These are phyloP conservation scores for Phyllostomus discolor DNA, from an alignment of 2,113 vertebrate genomes.

Conservation along the genomic window DNA sequence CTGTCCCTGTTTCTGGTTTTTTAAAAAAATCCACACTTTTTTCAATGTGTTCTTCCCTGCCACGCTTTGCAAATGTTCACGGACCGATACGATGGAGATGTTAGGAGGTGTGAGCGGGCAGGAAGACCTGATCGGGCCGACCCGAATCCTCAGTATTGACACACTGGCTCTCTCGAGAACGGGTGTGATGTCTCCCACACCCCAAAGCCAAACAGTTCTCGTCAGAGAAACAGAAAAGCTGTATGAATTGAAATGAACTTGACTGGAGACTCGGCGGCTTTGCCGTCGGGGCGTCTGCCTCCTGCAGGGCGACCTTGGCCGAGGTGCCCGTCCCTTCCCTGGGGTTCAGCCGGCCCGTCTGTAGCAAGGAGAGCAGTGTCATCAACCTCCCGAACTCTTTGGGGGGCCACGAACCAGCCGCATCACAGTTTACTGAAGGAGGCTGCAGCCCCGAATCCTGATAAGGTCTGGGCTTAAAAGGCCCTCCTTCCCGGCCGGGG, in stretches of 20 bases:
- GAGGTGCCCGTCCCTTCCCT: not conserved
- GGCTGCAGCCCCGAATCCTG: not conserved
- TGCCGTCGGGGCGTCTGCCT: not conserved
- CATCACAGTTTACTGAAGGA: not conserved
- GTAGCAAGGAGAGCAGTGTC: not conserved
- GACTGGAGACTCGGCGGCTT: not conserved
- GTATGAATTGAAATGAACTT: not conserved
- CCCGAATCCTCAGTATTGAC: not conserved
- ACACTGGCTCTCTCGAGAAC: not conserved
- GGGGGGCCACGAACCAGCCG: not conserved
- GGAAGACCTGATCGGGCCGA: not conserved
- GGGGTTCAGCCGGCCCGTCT: not conserved
- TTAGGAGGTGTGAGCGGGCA: not conserved
- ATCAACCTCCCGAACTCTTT: not conserved
- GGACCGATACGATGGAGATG: not conserved
- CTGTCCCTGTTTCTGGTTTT: not conserved
- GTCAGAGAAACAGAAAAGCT: not conserved
- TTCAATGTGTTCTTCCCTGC: not conserved
- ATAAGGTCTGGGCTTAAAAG: not conserved
- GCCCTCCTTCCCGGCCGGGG: not conserved
- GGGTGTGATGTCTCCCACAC: not conserved
- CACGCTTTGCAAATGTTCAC: not conserved
- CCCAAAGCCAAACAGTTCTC: not conserved
- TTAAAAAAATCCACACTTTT: not conserved
- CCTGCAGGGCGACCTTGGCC: not conserved